Conservation (phyloP, 2,888 invertebrate genomes). For the Endotricha flammealis region DNA sequence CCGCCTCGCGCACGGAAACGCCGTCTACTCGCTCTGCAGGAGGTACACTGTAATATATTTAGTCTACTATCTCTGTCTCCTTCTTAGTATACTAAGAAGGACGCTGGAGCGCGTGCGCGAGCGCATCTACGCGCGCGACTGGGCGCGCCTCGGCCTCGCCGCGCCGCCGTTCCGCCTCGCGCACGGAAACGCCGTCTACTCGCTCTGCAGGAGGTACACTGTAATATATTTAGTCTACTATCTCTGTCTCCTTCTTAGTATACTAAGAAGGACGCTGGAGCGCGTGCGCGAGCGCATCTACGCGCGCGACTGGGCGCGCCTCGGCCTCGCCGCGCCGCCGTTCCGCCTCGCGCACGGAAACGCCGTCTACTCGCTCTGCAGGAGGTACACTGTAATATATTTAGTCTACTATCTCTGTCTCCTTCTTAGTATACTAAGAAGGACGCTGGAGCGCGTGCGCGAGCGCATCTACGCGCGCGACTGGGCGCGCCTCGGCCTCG, state of each 20-base stretch:
- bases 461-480: constrained; percentile 95
- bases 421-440: too few relatives aligned
- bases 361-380: constrained; percentile 89
- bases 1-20: constrained; percentile 90
- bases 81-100: too few relatives aligned
- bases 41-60: too few relatives aligned
- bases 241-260: too few relatives aligned
- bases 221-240: too few relatives aligned
- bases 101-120: constrained; percentile 92
- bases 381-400: too few relatives aligned
- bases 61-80: too few relatives aligned
- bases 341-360: constrained; percentile 93
- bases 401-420: too few relatives aligned
- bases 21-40: constrained; percentile 89
- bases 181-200: constrained; percentile 91
- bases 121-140: constrained; percentile 93
- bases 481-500: constrained; percentile 90
- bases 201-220: constrained; percentile 87
- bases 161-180: constrained; percentile 89
- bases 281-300: constrained; percentile 93
- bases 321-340: constrained; percentile 85
- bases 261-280: constrained; percentile 91
- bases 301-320: constrained; percentile 92
- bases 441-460: constrained; percentile 89
- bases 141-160: constrained; percentile 88